These are phyloP conservation scores for Teinopalpus imperialis DNA, from an alignment of 2,888 invertebrate genomes.

Conservation along the genomic window DNA sequence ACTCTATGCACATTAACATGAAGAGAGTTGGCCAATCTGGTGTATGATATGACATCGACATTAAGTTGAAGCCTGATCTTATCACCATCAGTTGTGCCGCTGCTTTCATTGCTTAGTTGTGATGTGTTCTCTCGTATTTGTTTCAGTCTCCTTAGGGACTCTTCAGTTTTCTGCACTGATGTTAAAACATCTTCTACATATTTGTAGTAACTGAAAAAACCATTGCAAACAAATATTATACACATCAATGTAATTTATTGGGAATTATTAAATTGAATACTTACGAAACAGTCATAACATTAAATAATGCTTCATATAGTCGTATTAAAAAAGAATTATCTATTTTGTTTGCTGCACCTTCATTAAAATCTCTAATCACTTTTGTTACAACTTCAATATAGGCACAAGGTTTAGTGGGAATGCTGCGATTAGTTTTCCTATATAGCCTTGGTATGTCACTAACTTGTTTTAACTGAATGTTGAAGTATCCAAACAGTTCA, in stretches of 20 bases:
- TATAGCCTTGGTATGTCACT: slow-evolving; percentile 96
- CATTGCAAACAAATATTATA: not conserved
- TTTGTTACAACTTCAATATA: slow-evolving; percentile 88
- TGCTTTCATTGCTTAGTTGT: slow-evolving; percentile 71
- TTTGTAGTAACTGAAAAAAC: slow-evolving; percentile 83
- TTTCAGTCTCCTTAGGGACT: slow-evolving; percentile 94
- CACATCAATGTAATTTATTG: no score
- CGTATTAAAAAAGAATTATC: slow-evolving; percentile 57
- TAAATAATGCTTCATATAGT: slow-evolving; percentile 65
- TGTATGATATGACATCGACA: slow-evolving; percentile 91
- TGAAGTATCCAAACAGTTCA: slow-evolving; percentile 67
- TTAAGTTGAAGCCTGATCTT: slow-evolving; percentile 95
- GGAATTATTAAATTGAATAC: slow-evolving; percentile 41
- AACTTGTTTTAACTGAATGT: slow-evolving; percentile 88
- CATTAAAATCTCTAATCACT: slow-evolving; percentile 82
- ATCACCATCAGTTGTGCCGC: slow-evolving; percentile 92
- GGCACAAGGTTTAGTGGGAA: slow-evolving; percentile 89
- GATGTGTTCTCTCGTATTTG: slow-evolving; percentile 86
- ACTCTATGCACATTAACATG: slow-evolving; percentile 79
- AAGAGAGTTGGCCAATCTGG: slow-evolving; percentile 82
- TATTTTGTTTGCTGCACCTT: slow-evolving; percentile 61
- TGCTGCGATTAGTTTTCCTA: slow-evolving; percentile 94
- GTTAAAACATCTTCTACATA: slow-evolving; percentile 93
- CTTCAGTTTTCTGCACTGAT: slow-evolving; percentile 97
- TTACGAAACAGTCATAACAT: slow-evolving; percentile 81